These are phyloP conservation scores for Synaphobranchus kaupii DNA, from an alignment of 2,797 vertebrate species.

Conservation along the genomic window DNA sequence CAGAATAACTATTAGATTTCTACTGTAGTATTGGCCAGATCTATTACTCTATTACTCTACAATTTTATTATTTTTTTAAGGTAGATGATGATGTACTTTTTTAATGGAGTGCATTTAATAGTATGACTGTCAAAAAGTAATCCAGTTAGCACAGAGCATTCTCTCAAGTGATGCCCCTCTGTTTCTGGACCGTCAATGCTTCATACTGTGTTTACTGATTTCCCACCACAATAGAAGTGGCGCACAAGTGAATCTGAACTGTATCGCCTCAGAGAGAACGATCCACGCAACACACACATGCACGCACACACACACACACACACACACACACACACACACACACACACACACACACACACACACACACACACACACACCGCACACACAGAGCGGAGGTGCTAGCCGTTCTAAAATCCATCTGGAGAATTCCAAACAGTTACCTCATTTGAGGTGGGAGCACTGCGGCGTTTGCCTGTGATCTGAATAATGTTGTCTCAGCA, in stretches of 20 bases:
- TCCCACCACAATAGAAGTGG: not conserved
- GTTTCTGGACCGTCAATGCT: constrained; percentile 40
- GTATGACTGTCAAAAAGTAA: constrained; percentile 56
- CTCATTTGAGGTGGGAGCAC: not conserved
- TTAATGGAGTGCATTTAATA: constrained; percentile 61
- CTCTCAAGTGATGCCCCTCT: constrained; percentile 56
- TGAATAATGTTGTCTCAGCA: constrained; percentile 10
- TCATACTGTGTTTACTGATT: not conserved
- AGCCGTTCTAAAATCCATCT: not conserved
- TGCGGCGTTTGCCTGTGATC: not conserved
- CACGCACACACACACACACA: not conserved
- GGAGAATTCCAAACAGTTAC: not conserved
- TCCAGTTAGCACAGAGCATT: constrained; percentile 57
- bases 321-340: not conserved
- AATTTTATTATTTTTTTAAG: not conserved
- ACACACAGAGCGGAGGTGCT: not conserved
- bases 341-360: constrained; percentile 10
- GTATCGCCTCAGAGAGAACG: not conserved
- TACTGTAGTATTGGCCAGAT: constrained; percentile 35
- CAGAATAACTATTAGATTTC: not conserved
- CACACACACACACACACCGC: not conserved
- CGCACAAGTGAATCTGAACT: not conserved
- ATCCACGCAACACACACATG: not conserved
- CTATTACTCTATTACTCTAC: constrained; percentile 33
- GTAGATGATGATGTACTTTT: constrained; percentile 38